Base-by-base conservation (phyloP, 2,113 vertebrate species). In the Tiliqua scincoides region DNA sequence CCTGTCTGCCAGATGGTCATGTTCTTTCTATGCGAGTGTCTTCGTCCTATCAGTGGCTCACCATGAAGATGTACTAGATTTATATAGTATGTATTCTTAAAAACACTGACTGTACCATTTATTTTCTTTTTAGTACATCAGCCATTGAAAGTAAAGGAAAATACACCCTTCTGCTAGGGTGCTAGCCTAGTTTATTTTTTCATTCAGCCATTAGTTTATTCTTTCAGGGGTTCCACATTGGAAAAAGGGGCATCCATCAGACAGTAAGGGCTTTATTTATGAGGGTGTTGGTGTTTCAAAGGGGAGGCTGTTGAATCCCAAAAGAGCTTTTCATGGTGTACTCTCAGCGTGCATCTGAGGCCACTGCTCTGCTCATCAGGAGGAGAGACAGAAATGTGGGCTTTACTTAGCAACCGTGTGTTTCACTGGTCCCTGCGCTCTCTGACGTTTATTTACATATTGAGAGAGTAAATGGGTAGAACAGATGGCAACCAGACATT, bases 401-500 rank as follows among this genome's bases (percentile, higher is more conserved):
- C 93, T 95, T 96, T 90, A 94, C 93, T 95, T 94, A 96, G 95
- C 95, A 92, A 93, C 93, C 87, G 91, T 93, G 91, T 94, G 95
- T 95, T 93, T 93, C 91, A 93, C 92, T 86, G 94, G 90, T 93
- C 91, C 95, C 91, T 88, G 88, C 0, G 92, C 94, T 95, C 89
- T 37, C 94, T 96, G 94, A 92, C 93, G 94, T 97, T 97, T 97
- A 96, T 97, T 97, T 97, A 96, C 95, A 95, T 95, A 94, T 92
- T 94, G 94, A 94, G 91, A 94, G 94, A 95, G 93, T 96, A 95
- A 95, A 96, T 93, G 95, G 93, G 93, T 94, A 96, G 95, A 96
- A 95, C 97, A 97, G 97, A 98, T 97, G 96, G 96, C 94, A 96
- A 95, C 93, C 96, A 97, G 96, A 96, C 96, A 94, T 87, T 96